Base-by-base conservation (phyloP, 2,797 vertebrate genomes). In the Rhabdomys pumilio region DNA sequence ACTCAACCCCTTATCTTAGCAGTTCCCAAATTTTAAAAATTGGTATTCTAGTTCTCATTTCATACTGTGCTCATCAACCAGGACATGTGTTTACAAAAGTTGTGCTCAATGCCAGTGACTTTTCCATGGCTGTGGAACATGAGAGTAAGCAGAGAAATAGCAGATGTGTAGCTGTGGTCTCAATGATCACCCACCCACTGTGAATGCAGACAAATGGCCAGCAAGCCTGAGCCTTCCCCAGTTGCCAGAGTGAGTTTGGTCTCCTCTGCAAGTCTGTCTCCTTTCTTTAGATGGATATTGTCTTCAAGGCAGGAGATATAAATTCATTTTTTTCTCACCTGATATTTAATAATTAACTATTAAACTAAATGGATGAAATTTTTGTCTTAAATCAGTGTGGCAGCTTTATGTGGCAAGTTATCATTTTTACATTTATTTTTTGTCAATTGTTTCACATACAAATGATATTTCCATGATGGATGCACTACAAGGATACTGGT, bases 21-120 rank as follows among this genome's bases (percentile, higher is more conserved):
- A 69, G 12, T 94, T 91, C 89, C 26, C 34, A 59, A 31, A 55
- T 93, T n/a, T 95, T 95, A 89, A 73, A 85, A 94, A 90, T 88
- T 47, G 4, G 77, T 88, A 69, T 77, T 50, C 69, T 76, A 88
- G 89, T 79, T 67, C 55, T 47, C 89, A 90, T 79, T 97, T 90
- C 41, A 69, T 34, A 17, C 34, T 75, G 24, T 69, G 47, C 47
- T 84, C 12, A 63, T 90, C 6, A 61, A n/a, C 87, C 81, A 83
- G 7, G 17, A 29, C 55, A 89, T 92, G 69, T 57, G 47, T 77
- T 93, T 95, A 69, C 63, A 34, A 17, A 79, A 6, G 8, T 0
- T 3, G 20, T 29, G 20, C 38, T 53, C 1, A 61, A 38, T 79
- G 14, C 24, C 31, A 76, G 63, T 38, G 44, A 53, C 53, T 69